Conservation (phyloP, 2,888 invertebrate genomes). For the Steromphala cineraria region DNA sequence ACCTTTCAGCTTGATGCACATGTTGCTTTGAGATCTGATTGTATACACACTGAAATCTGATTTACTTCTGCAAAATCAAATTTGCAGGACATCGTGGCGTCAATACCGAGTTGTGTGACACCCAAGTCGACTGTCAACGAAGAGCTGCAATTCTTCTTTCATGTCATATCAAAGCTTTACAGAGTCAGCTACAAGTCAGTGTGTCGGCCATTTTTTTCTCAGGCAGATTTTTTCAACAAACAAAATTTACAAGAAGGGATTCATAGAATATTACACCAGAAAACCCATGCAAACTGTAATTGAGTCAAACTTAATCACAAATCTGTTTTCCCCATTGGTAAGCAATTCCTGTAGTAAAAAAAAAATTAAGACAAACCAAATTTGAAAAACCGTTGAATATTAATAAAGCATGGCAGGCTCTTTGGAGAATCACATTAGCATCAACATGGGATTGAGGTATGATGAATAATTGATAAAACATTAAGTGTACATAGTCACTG, state of each 20-base stretch:
- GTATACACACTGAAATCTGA: too few relatives aligned
- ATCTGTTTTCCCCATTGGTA: neutral
- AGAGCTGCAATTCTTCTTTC: neutral
- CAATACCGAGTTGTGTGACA: neutral
- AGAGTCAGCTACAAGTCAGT: neutral
- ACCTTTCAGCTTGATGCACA: too few relatives aligned
- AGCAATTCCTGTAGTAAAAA: neutral
- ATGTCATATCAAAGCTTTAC: constrained; percentile 1
- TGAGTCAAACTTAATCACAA: neutral
- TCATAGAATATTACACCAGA: neutral
- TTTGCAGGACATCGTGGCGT: too few relatives aligned
- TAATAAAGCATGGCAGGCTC: neutral
- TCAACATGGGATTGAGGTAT: neutral
- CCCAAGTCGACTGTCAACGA: neutral
- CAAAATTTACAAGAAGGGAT: neutral
- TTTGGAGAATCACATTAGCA: neutral
- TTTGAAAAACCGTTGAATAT: neutral
- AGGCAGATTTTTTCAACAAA: neutral
- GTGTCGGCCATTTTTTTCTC: neutral
- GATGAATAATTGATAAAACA: too few relatives aligned
- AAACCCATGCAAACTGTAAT: neutral
- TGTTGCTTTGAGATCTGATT: too few relatives aligned
- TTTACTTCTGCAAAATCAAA: too few relatives aligned
- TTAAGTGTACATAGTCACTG: too few relatives aligned
- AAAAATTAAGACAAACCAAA: neutral